Percentiles rank a stretch among this genome's conserved stretches.
phyloP scores from a whole-genome alignment of 2,797 vertebrate species.

The Meda fulgida region DNA sequence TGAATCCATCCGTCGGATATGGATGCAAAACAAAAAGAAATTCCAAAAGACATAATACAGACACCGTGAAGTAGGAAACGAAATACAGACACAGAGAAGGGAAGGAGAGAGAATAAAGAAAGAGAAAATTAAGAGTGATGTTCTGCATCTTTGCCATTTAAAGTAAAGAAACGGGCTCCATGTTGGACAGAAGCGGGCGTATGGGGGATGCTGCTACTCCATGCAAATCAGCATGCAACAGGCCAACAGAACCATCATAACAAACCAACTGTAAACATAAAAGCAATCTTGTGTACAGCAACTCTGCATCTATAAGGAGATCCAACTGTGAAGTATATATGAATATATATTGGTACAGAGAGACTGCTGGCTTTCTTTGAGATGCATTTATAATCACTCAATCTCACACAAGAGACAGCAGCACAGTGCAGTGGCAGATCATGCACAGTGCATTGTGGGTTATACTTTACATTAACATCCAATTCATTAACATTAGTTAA shows the following conservation, averaged over 20 bases:
- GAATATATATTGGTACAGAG: background rate
- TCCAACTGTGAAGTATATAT: background rate
- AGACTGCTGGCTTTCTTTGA: slow-evolving; percentile 12
- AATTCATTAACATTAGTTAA: slow-evolving; percentile 2
- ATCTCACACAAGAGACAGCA: slow-evolving; percentile 5
- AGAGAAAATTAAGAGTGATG: slow-evolving; percentile 91
- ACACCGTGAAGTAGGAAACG: slow-evolving; percentile 69
- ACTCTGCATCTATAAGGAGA: background rate
- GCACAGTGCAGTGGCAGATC: background rate
- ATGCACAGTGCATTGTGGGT: slow-evolving; percentile 16
- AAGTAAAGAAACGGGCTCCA: slow-evolving; percentile 83
- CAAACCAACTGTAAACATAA: background rate
- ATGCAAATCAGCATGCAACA: slow-evolving; percentile 81
- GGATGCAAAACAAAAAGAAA: slow-evolving; percentile 14
- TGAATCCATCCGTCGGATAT: slow-evolving; percentile 10
- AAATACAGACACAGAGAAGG: slow-evolving; percentile 30
- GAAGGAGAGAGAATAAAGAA: slow-evolving; percentile 81
- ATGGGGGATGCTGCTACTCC: slow-evolving; percentile 47
- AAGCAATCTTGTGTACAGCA: background rate
- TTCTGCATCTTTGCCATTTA: slow-evolving; percentile 79
- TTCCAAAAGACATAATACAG: slow-evolving; percentile 62
- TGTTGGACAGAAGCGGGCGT: slow-evolving; percentile 68
- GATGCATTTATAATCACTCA: background rate
- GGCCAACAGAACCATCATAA: slow-evolving; percentile 13
- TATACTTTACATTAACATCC: slow-evolving; percentile 9